Evolutionary conservation across 2,888 invertebrate species (phyloP).

Genomic region (Cosmia trapezina): DNA sequence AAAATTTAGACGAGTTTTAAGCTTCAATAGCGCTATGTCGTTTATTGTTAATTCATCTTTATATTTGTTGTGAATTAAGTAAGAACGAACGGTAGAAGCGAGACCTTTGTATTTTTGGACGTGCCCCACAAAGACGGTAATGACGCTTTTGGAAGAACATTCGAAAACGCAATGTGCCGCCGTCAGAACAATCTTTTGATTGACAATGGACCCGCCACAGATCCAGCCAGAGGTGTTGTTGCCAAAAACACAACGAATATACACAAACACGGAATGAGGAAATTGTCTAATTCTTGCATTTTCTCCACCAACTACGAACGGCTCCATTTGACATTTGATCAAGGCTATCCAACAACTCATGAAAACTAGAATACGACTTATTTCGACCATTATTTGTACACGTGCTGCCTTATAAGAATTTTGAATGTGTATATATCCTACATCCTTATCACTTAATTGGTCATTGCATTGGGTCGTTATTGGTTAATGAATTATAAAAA

Average conservation of each 20-base stretch:
- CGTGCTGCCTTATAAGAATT: background rate
- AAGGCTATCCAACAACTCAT: conserved; percentile 6
- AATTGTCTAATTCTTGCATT: background rate
- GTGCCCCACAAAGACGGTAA: conserved; percentile 52
- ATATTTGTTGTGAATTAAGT: conserved; percentile 48
- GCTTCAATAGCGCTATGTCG: conserved; percentile 63
- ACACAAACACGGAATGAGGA: conserved; percentile 9
- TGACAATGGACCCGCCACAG: conserved; percentile 74
- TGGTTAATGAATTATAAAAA: conserved; percentile 14
- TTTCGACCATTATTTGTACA: background rate
- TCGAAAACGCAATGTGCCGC: conserved; percentile 70
- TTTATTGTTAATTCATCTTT: fast-evolving
- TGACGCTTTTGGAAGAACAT: background rate
- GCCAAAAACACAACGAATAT: background rate
- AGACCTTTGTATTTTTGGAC: conserved; percentile 23
- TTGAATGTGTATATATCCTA: background rate
- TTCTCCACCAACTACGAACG: conserved; percentile 12
- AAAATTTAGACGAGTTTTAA: conserved; percentile 44
- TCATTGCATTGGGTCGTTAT: conserved; percentile 1
- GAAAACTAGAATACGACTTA: conserved; percentile 7
- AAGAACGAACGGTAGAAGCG: background rate
- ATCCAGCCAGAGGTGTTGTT: fast-evolving
- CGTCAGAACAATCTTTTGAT: conserved; percentile 67
- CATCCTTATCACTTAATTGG: conserved; percentile 42
- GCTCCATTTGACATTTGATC: conserved; percentile 17